Percentiles rank a stretch among this genome's conserved stretches.
phyloP scores from a whole-genome alignment of 2,113 vertebrate species.

The Poecile atricapillus region DNA sequence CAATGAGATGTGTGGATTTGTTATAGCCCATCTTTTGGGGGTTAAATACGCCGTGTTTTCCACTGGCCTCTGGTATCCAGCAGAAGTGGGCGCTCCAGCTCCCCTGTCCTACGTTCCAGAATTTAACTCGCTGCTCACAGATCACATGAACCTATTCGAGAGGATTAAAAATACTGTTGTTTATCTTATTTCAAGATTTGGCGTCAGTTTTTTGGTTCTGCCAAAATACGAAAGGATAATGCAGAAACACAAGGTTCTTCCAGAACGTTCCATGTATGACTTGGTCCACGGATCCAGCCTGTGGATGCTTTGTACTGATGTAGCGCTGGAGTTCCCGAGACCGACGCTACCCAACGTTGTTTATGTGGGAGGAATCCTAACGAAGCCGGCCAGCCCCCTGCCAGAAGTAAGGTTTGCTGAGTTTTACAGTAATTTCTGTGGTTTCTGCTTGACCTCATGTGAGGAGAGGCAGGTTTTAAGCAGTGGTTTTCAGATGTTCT shows the following conservation, averaged over 20 bases:
- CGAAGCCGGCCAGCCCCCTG: constrained; percentile 86
- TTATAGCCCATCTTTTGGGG: constrained; percentile 92
- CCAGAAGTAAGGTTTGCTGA: constrained; percentile 89
- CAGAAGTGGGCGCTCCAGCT: constrained; percentile 93
- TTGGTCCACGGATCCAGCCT: constrained; percentile 91
- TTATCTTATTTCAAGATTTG: constrained; percentile 91
- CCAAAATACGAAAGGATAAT: constrained; percentile 97
- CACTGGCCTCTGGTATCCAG: constrained; percentile 97
- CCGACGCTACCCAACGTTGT: constrained; percentile 97
- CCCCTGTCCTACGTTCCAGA: constrained; percentile 95
- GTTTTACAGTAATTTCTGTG: constrained; percentile 30
- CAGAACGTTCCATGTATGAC: constrained; percentile 87
- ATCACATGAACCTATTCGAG: constrained; percentile 88
- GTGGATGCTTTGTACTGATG: constrained; percentile 98
- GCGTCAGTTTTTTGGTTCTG: constrained; percentile 89
- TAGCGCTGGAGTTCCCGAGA: constrained; percentile 95
- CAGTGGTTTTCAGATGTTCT: background rate
- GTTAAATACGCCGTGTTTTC: constrained; percentile 94
- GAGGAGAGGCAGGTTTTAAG: background rate
- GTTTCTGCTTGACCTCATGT: background rate
- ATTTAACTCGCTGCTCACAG: constrained; percentile 96
- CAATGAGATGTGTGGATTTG: constrained; percentile 99
- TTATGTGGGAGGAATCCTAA: constrained; percentile 97
- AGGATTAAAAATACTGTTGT: constrained; percentile 89
- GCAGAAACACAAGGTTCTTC: constrained; percentile 85